Conservation (phyloP, 2,113 vertebrate genomes). For the Proterorhinus semilunaris region DNA sequence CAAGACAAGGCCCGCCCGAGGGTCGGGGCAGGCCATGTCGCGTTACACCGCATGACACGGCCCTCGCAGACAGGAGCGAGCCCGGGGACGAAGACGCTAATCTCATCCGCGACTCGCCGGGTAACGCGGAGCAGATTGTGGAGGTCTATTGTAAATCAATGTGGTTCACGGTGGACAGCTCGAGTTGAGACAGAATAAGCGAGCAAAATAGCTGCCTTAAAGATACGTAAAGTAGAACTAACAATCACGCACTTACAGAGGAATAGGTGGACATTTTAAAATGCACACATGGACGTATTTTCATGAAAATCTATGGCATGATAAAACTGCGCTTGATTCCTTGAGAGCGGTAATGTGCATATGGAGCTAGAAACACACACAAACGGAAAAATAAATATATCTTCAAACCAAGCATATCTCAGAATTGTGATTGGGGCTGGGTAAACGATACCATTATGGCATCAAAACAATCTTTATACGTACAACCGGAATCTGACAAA, state of each 20-base stretch:
- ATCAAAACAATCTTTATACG: too few relatives aligned
- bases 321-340: too few relatives aligned
- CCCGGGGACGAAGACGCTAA: conserved; percentile 22
- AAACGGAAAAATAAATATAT: too few relatives aligned
- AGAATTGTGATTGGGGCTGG: too few relatives aligned
- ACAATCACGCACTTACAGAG: not conserved
- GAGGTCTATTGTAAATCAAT: conserved; percentile 15
- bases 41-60: conserved; percentile 26
- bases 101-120: conserved; percentile 6
- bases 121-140: conserved; percentile 33
- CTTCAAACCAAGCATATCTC: too few relatives aligned
- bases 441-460: too few relatives aligned
- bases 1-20: conserved; percentile 25
- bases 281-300: too few relatives aligned
- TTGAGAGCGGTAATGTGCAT: too few relatives aligned
- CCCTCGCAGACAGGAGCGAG: conserved; percentile 27
- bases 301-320: too few relatives aligned
- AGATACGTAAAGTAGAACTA: not conserved
- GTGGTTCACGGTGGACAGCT: conserved; percentile 29
- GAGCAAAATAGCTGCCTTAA: not conserved
- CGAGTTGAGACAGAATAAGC: conserved; percentile 6
- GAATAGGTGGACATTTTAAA: too few relatives aligned
- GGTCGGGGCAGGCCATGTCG: conserved; percentile 11
- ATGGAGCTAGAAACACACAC: too few relatives aligned
- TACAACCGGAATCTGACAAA: too few relatives aligned